Evolutionary conservation across 2,797 vertebrate genomes (phyloP).

Genomic region (Acipenser transmontanus): DNA sequence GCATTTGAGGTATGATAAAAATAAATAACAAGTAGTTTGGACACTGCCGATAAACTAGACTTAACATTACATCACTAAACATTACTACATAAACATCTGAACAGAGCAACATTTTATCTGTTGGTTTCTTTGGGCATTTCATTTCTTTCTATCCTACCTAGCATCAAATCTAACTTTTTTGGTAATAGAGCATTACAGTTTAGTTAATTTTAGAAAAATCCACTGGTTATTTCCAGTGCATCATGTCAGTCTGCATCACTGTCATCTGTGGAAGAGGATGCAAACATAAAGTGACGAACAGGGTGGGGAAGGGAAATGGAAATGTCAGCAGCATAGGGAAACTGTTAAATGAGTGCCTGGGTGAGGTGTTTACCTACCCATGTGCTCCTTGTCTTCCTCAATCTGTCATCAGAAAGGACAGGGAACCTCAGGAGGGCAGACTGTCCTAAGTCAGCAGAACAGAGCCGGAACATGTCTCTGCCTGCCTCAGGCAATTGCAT

Average conservation of each 20-base stretch:
- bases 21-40: too few relatives aligned
- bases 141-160: too few relatives aligned
- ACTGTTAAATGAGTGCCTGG: conserved; percentile 77
- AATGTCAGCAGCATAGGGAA: conserved; percentile 61
- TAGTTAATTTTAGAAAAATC: conserved; percentile 14
- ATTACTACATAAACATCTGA: too few relatives aligned
- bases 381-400: conserved; percentile 75
- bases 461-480: conserved; percentile 30
- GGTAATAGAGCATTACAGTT: too few relatives aligned
- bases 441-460: conserved; percentile 41
- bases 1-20: too few relatives aligned
- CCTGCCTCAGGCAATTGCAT: conserved; percentile 50
- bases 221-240: conserved; percentile 7
- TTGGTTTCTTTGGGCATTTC: too few relatives aligned
- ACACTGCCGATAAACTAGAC: too few relatives aligned
- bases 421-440: conserved; percentile 63
- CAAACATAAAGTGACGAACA: conserved; percentile 62
- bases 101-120: too few relatives aligned
- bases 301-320: conserved; percentile 59
- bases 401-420: conserved; percentile 73
- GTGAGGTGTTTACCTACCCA: conserved; percentile 70
- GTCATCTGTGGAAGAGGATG: conserved; percentile 45
- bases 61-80: too few relatives aligned
- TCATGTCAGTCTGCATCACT: conserved; percentile 57
- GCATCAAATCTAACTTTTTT: too few relatives aligned